phyloP scores from a whole-genome alignment of 2,113 vertebrate genomes.

The Otis tarda region DNA sequence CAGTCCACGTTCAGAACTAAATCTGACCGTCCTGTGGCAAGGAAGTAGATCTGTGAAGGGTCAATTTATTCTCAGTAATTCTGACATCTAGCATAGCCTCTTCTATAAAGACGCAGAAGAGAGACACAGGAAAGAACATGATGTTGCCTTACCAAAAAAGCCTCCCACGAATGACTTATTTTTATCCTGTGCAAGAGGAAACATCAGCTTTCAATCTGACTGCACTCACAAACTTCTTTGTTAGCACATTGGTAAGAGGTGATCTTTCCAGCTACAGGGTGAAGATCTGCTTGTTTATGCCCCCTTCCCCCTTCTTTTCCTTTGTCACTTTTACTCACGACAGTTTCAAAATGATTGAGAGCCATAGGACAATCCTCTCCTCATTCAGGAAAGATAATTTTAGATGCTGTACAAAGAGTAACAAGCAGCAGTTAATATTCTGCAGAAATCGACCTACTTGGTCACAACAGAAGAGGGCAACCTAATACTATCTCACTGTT shows the following conservation, averaged over 20 bases:
- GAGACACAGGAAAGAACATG: not conserved
- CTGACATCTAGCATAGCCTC: not conserved
- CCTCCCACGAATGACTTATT: not conserved
- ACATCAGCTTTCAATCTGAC: not conserved
- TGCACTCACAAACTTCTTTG: not conserved
- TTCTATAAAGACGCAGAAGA: not conserved
- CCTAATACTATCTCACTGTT: not conserved
- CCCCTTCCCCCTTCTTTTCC: not conserved
- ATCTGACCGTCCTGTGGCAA: not conserved
- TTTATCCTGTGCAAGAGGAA: not conserved
- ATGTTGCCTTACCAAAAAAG: not conserved
- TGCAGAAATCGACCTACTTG: not conserved
- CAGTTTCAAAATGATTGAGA: not conserved
- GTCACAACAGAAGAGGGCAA: constrained; percentile 63
- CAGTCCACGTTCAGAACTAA: not conserved
- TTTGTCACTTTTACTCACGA: not conserved
- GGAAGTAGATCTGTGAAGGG: not conserved
- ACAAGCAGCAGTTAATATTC: not conserved
- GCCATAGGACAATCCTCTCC: not conserved
- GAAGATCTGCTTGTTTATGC: not conserved
- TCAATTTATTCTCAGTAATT: not conserved
- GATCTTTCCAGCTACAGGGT: not conserved
- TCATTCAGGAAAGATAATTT: not conserved
- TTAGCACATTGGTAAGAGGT: not conserved
- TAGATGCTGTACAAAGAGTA: not conserved